These are phyloP conservation scores for Tachycineta bicolor DNA, from an alignment of 2,113 vertebrate genomes.

Conservation along the genomic window DNA sequence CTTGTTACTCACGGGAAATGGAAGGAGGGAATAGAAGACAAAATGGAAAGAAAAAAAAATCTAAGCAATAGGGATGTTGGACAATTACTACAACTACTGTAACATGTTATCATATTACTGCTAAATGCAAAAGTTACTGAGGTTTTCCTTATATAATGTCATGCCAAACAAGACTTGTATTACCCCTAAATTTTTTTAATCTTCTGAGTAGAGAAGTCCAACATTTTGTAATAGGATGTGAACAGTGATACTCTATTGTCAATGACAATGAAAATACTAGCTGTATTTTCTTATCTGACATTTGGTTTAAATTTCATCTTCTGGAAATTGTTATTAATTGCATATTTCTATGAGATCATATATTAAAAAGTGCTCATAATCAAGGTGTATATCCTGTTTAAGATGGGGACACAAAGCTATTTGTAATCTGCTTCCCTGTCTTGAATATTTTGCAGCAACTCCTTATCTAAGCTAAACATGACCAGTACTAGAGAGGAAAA, in stretches of 20 bases:
- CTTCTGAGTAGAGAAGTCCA: slow-evolving; percentile 9
- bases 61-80: background rate
- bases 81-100: slow-evolving; percentile 37
- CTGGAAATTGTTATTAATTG: background rate
- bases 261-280: background rate
- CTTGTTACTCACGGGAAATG: background rate
- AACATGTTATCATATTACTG: slow-evolving; percentile 57
- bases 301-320: background rate
- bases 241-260: background rate
- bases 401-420: background rate
- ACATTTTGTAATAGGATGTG: background rate
- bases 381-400: background rate
- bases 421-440: background rate
- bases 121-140: slow-evolving; percentile 28
- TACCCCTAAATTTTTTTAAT: slow-evolving; percentile 51
- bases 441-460: background rate
- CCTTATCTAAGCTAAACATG: background rate
- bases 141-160: slow-evolving; percentile 51
- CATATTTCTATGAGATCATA: background rate
- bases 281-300: background rate
- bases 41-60: background rate
- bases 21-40: background rate
- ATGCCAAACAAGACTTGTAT: slow-evolving; percentile 61
- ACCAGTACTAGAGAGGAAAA: background rate
- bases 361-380: background rate